These are phyloP conservation scores for Phyllopteryx taeniolatus DNA, from an alignment of 2,113 vertebrate species.

Conservation along the genomic window DNA sequence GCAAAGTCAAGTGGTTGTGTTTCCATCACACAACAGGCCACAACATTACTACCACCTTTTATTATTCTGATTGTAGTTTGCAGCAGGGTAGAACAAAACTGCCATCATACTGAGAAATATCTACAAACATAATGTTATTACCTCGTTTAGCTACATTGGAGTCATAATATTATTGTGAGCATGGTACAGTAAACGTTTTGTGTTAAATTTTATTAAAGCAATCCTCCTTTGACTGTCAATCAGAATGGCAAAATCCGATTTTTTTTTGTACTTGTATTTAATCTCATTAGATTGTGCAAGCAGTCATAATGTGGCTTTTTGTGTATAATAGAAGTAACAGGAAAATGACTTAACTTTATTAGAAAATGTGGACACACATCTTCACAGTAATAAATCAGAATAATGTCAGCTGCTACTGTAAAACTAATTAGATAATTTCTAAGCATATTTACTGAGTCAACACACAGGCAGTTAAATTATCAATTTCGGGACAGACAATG, in stretches of 20 bases:
- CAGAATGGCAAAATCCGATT: background rate
- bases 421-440: slow-evolving; percentile 42
- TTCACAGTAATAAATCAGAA: slow-evolving; percentile 34
- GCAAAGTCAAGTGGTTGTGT: slow-evolving; percentile 52
- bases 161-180: too few relatives aligned
- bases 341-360: slow-evolving; percentile 18
- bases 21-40: slow-evolving; percentile 18
- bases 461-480: slow-evolving; percentile 49
- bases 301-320: background rate
- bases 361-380: slow-evolving; percentile 36
- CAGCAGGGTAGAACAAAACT: background rate
- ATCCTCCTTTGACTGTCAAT: background rate
- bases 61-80: background rate
- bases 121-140: background rate
- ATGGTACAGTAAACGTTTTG: background rate
- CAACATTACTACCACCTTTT: background rate
- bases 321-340: background rate
- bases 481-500: slow-evolving; percentile 33
- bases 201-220: background rate
- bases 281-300: background rate
- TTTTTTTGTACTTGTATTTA: background rate
- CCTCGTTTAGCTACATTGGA: too few relatives aligned
- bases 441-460: slow-evolving; percentile 40
- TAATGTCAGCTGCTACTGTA: slow-evolving; percentile 14
- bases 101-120: background rate